phyloP scores from a whole-genome alignment of 2,113 vertebrate species.

The Puma concolor region DNA sequence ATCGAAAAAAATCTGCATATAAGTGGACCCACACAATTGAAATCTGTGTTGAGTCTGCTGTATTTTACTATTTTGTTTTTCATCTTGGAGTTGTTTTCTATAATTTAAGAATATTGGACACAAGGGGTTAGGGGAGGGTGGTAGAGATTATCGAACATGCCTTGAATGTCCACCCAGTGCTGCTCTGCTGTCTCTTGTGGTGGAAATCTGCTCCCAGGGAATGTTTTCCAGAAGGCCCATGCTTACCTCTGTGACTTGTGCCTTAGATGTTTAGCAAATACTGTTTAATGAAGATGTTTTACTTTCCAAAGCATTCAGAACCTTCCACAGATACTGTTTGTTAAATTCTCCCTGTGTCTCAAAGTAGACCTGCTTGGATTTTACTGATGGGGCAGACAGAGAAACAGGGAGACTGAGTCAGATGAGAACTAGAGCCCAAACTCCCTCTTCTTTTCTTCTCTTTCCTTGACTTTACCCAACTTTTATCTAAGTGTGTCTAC shows the following conservation, averaged over 20 bases:
- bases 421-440: background rate
- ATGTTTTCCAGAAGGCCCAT: background rate
- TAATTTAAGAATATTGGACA: background rate
- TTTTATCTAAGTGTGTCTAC: background rate
- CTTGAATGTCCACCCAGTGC: background rate
- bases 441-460: background rate
- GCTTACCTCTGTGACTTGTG: background rate
- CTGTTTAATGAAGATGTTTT: background rate
- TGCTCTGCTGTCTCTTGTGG: background rate
- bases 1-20: background rate
- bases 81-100: background rate
- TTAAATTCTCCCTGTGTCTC: background rate
- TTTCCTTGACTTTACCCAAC: background rate
- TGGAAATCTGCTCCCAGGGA: background rate
- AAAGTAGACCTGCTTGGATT: background rate
- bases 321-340: background rate
- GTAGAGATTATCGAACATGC: background rate
- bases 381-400: background rate
- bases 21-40: background rate
- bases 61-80: background rate
- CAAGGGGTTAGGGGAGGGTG: too few species aligned
- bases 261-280: background rate
- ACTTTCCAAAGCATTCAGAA: background rate
- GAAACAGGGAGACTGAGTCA: background rate
- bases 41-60: background rate